A percentile compares a stretch with the other conserved stretches of the same genome.
These are phyloP conservation scores for Ophonus ardosiacus DNA, from an alignment of 2,888 invertebrate genomes.

Conservation along the genomic window DNA sequence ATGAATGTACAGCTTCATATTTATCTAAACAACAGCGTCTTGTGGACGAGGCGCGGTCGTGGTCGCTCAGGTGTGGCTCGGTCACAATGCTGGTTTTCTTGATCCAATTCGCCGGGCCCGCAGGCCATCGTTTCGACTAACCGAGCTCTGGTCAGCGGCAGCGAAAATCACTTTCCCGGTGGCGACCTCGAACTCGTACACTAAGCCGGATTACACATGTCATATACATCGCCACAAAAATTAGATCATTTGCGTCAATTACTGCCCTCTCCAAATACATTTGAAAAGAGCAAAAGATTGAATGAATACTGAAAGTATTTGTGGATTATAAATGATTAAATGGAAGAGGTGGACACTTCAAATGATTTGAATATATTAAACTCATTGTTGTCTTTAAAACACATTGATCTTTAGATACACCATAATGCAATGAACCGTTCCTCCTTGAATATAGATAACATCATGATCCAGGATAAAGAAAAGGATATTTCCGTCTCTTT, in stretches of 20 bases:
- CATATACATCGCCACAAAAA: slow-evolving; percentile 44
- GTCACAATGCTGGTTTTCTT: slow-evolving; percentile 61
- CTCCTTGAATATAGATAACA: no score
- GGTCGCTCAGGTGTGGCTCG: slow-evolving; percentile 53
- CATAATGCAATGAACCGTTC: no score
- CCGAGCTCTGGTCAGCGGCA: slow-evolving; percentile 5
- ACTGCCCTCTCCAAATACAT: slow-evolving; percentile 32
- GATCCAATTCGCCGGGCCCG: slow-evolving; percentile 57
- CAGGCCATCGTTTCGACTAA: slow-evolving; percentile 17
- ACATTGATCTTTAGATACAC: no score
- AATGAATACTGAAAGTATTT: neutral
- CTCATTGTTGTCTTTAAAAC: no score
- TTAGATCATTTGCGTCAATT: slow-evolving; percentile 54
- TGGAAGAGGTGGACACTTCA: no score
- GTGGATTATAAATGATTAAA: neutral
- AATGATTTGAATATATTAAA: no score
- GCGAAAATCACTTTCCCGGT: slow-evolving; percentile 62
- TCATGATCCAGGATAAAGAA: no score
- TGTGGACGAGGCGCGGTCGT: neutral
- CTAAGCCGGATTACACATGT: slow-evolving; percentile 52
- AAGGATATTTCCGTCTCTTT: no score
- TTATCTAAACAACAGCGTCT: slow-evolving; percentile 7
- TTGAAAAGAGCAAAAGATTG: neutral
- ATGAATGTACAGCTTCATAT: slow-evolving; percentile 19
- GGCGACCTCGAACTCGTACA: neutral